A percentile compares a stretch with the other conserved stretches of the same genome.
Conservation (phyloP, 2,797 vertebrate genomes). For the Atherinosoma microstoma region DNA sequence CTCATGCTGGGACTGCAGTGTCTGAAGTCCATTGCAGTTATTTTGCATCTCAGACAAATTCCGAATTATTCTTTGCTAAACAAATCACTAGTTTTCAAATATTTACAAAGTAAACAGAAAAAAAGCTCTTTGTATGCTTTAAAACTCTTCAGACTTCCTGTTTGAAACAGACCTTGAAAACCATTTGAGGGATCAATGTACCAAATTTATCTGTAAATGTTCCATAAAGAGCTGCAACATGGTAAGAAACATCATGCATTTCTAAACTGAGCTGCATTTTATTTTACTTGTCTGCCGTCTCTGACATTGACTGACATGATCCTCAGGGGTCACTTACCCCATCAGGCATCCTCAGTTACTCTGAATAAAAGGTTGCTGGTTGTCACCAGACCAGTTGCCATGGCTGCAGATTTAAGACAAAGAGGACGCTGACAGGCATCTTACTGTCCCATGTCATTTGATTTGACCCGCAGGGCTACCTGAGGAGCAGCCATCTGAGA, state of each 20-base stretch:
- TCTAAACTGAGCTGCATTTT: not conserved
- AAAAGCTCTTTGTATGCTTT: not conserved
- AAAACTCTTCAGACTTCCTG: not conserved
- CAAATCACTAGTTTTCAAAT: not conserved
- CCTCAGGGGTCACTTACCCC: not conserved
- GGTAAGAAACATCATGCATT: too few species aligned
- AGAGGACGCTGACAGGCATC: conserved; percentile 6
- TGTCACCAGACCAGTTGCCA: conserved; percentile 18
- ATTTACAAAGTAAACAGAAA: not conserved
- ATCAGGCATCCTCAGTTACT: not conserved
- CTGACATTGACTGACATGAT: conserved; percentile 11
- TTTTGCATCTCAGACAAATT: not conserved
- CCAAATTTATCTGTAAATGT: not conserved
- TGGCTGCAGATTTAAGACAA: conserved; percentile 12
- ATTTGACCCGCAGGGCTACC: conserved; percentile 28
- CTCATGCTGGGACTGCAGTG: not conserved
- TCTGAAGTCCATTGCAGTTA: not conserved
- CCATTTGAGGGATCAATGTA: not conserved
- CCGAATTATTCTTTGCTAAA: not conserved
- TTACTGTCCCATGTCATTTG: conserved; percentile 18
- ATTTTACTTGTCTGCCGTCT: not conserved
- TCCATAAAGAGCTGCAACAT: not conserved
- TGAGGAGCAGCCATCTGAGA: conserved; percentile 35
- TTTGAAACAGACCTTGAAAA: not conserved
- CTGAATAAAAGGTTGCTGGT: conserved; percentile 19